Evolutionary conservation across 2,113 vertebrate genomes (phyloP), one percentile per base, ranked within the genome.

Genomic region (Marmota flaviventris): DNA sequence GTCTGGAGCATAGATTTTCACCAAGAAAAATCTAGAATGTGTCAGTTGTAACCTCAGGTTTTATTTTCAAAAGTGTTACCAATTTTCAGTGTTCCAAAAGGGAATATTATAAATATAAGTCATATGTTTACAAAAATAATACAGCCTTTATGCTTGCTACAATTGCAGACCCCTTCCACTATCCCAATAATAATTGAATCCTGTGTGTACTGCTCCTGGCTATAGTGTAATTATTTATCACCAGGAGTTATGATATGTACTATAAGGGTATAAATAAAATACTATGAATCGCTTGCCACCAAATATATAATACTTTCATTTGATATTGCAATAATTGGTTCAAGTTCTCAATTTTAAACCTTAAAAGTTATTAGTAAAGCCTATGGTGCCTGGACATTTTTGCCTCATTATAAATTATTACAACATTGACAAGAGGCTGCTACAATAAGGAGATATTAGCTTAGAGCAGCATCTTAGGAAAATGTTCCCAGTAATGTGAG

Each of bases 351-450:
- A 82, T 98, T 95, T 96, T 70, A 95, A n/a, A 37, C 18, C 61
- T 70, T 93, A 87, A 91, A 87, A 76, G n/a, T 94, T 97, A 84
- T 93, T 96, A 93, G 89, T 93, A 97, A 95, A 90, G n/a, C 69
- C 48, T 51, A 76, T 45, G 95, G 27, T 93, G 45, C 39, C 61
- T 78, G 9, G 39, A 61, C 22, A 93, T 53, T 97, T 95, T 70
- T 12, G 12, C 29, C 48, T 95, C 88, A 86, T 93, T 93, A 89
- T 83, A 94, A 97, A 95, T 95, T 83, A 67, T 90, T 86, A 81
- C 27, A 76, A 9, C 32, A 61, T 77, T 84, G 75, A 92, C 94
- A 95, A 51, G 34, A 63, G 51, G 14, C 37, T 70, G 34, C 56
- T 89, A 72, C n/a, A 94, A 70, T 95, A 98, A 87, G 63, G 79